A percentile compares a stretch with the other conserved stretches of the same genome.
Evolutionary conservation across 2,888 invertebrate species (phyloP).

Genomic region (Lochmaea crataegi): DNA sequence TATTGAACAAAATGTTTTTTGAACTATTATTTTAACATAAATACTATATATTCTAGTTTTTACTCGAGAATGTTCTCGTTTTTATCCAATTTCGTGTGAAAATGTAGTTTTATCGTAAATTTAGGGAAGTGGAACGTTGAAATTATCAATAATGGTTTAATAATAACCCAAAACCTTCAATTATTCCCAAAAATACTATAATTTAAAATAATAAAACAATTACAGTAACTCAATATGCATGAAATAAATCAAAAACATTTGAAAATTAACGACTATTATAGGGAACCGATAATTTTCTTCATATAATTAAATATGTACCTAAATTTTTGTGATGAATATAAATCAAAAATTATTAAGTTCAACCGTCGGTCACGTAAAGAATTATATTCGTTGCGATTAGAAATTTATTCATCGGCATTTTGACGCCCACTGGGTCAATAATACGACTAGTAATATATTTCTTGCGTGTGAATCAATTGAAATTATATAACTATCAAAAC

Average conservation of each 20-base stretch:
- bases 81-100: no score
- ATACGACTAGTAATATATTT: background rate
- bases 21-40: no score
- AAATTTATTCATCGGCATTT: background rate
- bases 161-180: no score
- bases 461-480: background rate
- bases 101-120: no score
- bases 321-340: background rate
- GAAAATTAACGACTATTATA: background rate
- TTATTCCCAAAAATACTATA: background rate
- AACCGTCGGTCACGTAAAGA: background rate
- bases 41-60: no score
- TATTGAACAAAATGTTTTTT: no score
- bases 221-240: background rate
- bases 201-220: background rate
- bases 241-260: background rate
- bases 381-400: background rate
- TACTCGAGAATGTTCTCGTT: no score
- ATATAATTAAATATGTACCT: background rate
- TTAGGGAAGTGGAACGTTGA: no score
- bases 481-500: background rate
- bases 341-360: background rate
- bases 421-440: background rate
- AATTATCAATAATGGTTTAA: no score
- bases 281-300: background rate